Conservation (phyloP, 1,140 invertebrate species). For the Cotesia typhae region DNA sequence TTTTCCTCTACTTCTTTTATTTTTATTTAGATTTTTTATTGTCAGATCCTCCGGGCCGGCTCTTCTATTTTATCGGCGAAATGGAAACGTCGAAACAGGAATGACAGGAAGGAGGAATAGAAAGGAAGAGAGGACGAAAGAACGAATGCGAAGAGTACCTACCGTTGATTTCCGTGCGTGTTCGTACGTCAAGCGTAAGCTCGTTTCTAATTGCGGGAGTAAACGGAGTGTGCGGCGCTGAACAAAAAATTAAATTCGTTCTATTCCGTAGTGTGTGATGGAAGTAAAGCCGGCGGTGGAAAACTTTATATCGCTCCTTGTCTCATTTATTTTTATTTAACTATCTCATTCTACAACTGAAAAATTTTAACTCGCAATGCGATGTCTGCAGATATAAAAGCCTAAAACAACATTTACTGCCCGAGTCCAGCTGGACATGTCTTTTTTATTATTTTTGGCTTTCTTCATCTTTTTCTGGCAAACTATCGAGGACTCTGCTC, state of each 20-base stretch:
- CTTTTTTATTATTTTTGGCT: constrained; percentile 34
- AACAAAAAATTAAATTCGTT: constrained; percentile 40
- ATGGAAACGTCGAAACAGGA: constrained; percentile 35
- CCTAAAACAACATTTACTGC: constrained; percentile 52
- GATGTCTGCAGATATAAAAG: constrained; percentile 40
- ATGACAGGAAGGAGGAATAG: constrained; percentile 26
- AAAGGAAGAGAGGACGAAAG: background rate
- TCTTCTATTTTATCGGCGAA: constrained; percentile 30
- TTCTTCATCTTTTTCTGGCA: constrained; percentile 12
- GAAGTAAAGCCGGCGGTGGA: constrained; percentile 31
- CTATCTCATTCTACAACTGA: constrained; percentile 24
- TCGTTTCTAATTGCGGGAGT: constrained; percentile 43
- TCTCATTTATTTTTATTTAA: constrained; percentile 13
- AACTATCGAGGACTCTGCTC: background rate
- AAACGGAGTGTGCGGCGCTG: constrained; percentile 29
- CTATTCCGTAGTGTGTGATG: constrained; percentile 2
- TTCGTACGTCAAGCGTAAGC: constrained; percentile 39
- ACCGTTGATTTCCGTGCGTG: constrained; percentile 40
- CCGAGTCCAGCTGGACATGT: constrained; percentile 22
- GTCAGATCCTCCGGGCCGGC: too few relatives aligned
- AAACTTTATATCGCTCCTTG: constrained; percentile 23
- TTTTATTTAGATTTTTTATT: too few relatives aligned
- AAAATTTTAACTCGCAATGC: constrained; percentile 29
- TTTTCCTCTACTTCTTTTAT: too few relatives aligned
- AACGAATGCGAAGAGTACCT: constrained; percentile 16